A percentile compares a stretch with the other conserved stretches of the same genome.
phyloP scores from a whole-genome alignment of 2,113 vertebrate genomes.

The Ailuropoda melanoleuca region DNA sequence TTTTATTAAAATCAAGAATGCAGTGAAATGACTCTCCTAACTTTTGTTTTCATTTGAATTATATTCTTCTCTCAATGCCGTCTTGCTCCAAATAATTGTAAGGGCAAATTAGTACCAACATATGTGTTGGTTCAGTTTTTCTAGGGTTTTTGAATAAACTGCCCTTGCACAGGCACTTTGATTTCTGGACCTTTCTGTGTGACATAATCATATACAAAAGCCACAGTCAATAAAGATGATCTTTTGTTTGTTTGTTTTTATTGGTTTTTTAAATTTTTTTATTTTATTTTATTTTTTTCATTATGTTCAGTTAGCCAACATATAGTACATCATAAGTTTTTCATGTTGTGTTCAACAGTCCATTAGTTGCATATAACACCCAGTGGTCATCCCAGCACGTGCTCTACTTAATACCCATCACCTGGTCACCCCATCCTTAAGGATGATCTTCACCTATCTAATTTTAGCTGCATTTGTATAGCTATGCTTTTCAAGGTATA shows the following conservation, averaged over 20 bases:
- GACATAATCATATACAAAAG: background rate
- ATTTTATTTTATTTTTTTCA: too few relatives aligned
- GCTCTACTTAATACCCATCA: too few relatives aligned
- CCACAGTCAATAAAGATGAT: background rate
- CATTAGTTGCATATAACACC: too few relatives aligned
- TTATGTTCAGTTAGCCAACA: too few relatives aligned
- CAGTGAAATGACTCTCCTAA: background rate
- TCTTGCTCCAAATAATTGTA: background rate
- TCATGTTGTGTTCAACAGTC: too few relatives aligned
- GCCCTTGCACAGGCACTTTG: background rate
- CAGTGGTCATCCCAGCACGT: too few relatives aligned
- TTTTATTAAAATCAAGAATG: background rate
- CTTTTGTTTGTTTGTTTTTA: too few relatives aligned
- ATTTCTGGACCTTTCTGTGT: background rate
- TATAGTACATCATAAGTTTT: too few relatives aligned
- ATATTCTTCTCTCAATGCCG: background rate
- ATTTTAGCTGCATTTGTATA: background rate
- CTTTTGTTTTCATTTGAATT: background rate
- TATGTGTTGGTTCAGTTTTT: background rate
- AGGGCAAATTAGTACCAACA: background rate
- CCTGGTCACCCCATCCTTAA: too few relatives aligned
- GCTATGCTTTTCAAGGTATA: background rate
- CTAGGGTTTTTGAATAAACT: background rate
- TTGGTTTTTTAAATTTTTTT: too few relatives aligned
- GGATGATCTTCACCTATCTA: too few relatives aligned